Base-by-base conservation (phyloP, 1,140 invertebrate species). In the Forficula auricularia region DNA sequence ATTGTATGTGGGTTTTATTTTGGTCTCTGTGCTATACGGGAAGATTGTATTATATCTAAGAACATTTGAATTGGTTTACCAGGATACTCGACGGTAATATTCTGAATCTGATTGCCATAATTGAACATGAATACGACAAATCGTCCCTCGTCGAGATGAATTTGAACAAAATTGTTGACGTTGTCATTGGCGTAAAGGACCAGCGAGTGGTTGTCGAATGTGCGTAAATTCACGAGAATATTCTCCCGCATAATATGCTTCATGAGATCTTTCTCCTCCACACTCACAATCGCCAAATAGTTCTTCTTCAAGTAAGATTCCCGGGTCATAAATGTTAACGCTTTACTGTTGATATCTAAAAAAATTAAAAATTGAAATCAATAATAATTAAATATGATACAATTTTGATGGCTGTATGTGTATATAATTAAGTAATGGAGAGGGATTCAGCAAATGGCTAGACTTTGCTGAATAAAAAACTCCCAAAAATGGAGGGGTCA, bases 101-200 rank as follows among this genome's bases (percentile, higher is more conserved):
- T 78, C 36, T 83, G 70, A 39, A 90, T 83, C 57, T 79, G 74
- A 54, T 81, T 73, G 40, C 71, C 75, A 42, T 78, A 71, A 58
- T 91, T 91, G 54, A 86, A 90, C 2, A 86, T 65, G 53, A 87
- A 88, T 1, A 85, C 73, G 3, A 90, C 71, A 67, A 66, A 64
- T 57, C 50, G 64, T 75, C 1, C 76, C 77, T 80, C 75, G 42
- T 77, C 73, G 20, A 92, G 76, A 58, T 86, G 87, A 7, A 94
- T 58, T 59, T 92, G 87, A 32, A 90, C 76, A 59, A 95, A 94
- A 59, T 95, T 95, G 51, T 91, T 91, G 31, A 89, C 65, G 60
- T 91, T 81, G 63, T 94, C 89, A 56, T 91, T 88, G 3, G 85
- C 83, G 53, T 92, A 92, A 1, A 94, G 63, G 15, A 95, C 75